Evolutionary conservation across 2,888 invertebrate genomes (phyloP).

Genomic region (Cerastis rubricosa): DNA sequence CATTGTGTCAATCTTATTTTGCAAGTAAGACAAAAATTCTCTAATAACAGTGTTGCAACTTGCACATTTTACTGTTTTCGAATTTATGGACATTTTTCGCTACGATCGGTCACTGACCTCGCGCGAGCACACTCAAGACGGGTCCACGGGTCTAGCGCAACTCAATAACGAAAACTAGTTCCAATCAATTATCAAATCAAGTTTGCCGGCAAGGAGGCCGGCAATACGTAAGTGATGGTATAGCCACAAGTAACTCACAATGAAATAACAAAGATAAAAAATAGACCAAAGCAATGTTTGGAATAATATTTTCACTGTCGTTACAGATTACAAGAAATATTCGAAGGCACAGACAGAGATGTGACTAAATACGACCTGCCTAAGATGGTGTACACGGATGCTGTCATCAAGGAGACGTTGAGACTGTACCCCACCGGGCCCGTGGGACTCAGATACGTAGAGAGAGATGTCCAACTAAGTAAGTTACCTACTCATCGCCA

Average conservation of each 20-base stretch:
- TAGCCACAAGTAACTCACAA: background rate
- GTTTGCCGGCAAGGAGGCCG: no score
- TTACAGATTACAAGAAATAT: constrained; percentile 60
- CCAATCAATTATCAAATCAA: no score
- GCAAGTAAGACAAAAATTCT: no score
- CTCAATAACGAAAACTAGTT: no score
- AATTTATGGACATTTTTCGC: no score
- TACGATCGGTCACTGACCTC: no score
- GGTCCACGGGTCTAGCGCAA: no score
- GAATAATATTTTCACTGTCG: background rate
- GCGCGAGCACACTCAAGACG: no score
- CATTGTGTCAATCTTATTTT: no score
- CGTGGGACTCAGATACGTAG: constrained; percentile 68
- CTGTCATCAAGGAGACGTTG: constrained; percentile 75
- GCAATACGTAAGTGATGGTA: background rate
- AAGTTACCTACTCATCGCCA: constrained; percentile 49
- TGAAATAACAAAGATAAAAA: background rate
- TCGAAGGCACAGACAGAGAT: constrained; percentile 71
- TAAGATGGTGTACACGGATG: constrained; percentile 73
- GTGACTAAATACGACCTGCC: constrained; percentile 73
- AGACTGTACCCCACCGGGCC: constrained; percentile 73
- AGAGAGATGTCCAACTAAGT: constrained; percentile 75
- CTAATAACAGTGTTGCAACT: no score
- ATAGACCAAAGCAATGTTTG: background rate
- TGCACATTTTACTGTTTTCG: no score